phyloP scores from a whole-genome alignment of 2,113 vertebrate genomes.

The Xenopus laevis region DNA sequence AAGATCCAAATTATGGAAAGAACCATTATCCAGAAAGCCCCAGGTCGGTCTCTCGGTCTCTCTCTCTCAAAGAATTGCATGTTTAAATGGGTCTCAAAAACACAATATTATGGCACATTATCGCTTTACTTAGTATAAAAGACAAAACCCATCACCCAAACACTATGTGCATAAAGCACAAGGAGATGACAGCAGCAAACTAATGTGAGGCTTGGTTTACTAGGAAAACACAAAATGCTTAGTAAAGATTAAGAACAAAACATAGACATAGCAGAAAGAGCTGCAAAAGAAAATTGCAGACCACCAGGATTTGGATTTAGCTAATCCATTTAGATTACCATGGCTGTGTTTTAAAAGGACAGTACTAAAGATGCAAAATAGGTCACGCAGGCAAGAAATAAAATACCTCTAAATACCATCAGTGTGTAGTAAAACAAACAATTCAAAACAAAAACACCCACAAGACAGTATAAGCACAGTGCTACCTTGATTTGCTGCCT shows the following conservation, averaged over 20 bases:
- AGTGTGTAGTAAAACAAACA: background rate
- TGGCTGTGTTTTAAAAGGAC: slow-evolving; percentile 65
- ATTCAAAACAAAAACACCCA: no score
- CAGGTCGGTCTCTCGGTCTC: no score
- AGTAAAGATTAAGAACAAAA: slow-evolving; percentile 54
- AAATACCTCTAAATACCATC: slow-evolving; percentile 23
- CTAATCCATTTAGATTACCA: slow-evolving; percentile 75
- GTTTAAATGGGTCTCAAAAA: background rate
- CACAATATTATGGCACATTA: background rate
- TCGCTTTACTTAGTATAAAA: background rate
- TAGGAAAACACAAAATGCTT: slow-evolving; percentile 36
- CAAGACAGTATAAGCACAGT: no score
- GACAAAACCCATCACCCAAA: background rate
- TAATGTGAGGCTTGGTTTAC: slow-evolving; percentile 1
- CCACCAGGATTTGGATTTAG: slow-evolving; percentile 70
- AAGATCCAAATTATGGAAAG: no score
- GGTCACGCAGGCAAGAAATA: slow-evolving; percentile 54
- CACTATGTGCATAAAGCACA: no score
- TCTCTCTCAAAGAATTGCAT: no score
- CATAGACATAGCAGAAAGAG: slow-evolving; percentile 57
- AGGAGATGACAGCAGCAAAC: background rate
- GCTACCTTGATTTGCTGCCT: no score
- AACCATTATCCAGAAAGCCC: no score
- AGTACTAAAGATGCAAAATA: slow-evolving; percentile 65
- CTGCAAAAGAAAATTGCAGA: slow-evolving; percentile 66